Percentiles rank a stretch among this genome's conserved stretches.
phyloP scores from a whole-genome alignment of 2,888 invertebrate genomes.

The Nasonovia ribisnigri region DNA sequence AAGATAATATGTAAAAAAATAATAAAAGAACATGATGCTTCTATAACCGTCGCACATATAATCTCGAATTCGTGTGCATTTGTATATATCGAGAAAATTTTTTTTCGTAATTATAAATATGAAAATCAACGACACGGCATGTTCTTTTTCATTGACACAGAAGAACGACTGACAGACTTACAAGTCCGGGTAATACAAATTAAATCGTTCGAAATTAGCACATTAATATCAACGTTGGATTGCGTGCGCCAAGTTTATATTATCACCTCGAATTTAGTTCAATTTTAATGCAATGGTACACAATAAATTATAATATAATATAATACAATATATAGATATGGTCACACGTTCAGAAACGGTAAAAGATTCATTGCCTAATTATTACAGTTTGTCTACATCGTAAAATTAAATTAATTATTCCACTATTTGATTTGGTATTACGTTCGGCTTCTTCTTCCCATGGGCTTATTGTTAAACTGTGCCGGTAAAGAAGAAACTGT shows the following conservation, averaged over 20 bases:
- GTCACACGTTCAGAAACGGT: neutral
- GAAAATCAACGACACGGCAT: neutral
- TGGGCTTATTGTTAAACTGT: neutral
- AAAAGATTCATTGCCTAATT: slow-evolving; percentile 12
- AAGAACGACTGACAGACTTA: neutral
- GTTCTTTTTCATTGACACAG: neutral
- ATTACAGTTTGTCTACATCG: slow-evolving; percentile 4
- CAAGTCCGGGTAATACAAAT: neutral
- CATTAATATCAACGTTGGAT: neutral
- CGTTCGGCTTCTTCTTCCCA: neutral
- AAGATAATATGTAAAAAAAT: neutral
- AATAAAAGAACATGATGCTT: neutral
- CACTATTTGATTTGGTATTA: neutral
- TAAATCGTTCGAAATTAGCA: neutral
- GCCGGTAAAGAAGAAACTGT: neutral
- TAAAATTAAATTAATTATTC: slow-evolving; percentile 11
- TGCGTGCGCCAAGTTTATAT: neutral
- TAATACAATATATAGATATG: neutral
- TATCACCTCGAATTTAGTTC: neutral
- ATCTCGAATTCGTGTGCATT: too few relatives aligned
- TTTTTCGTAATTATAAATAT: neutral
- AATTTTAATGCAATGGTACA: neutral
- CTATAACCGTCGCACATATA: neutral
- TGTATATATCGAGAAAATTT: neutral
- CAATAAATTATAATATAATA: neutral